These are phyloP conservation scores for Zaprionus camerounensis DNA, from an alignment of 1,140 invertebrate species.

Conservation along the genomic window DNA sequence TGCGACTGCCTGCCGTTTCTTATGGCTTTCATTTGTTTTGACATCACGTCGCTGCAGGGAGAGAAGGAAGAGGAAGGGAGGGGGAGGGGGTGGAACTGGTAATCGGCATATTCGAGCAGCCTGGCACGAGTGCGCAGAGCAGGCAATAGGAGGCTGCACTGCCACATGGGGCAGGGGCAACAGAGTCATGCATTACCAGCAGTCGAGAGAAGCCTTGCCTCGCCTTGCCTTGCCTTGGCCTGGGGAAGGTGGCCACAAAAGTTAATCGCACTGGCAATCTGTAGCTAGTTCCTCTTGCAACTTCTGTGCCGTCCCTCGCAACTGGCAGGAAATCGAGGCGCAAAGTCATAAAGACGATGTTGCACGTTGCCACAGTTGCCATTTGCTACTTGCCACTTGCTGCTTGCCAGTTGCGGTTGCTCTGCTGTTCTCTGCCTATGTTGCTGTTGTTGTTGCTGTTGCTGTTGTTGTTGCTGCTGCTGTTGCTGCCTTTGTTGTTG, in stretches of 20 bases:
- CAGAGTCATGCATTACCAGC: conserved; percentile 13
- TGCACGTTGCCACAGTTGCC: conserved; percentile 67
- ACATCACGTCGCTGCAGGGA: conserved; percentile 73
- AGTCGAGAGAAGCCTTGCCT: not conserved
- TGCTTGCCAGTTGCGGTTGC: conserved; percentile 29
- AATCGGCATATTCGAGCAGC: conserved; percentile 62
- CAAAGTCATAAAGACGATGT: conserved; percentile 64
- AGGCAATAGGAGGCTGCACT: not conserved
- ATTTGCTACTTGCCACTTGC: conserved; percentile 39
- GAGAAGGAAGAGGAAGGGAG: not conserved
- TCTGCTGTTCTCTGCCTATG: conserved; percentile 3
- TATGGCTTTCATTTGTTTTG: conserved; percentile 81
- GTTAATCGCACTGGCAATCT: not conserved
- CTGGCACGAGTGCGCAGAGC: conserved; percentile 48
- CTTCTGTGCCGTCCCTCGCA: not conserved
- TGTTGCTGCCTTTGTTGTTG: conserved; percentile 49
- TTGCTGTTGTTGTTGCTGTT: not conserved
- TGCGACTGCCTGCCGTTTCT: conserved; percentile 55
- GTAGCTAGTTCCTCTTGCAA: not conserved
- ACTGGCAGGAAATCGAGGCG: conserved; percentile 6
- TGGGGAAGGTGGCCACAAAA: not conserved
- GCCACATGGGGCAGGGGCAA: not conserved
- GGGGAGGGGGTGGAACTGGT: conserved; percentile 10
- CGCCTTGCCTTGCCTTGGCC: not conserved
- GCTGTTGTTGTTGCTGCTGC: conserved; percentile 33